phyloP scores from a whole-genome alignment of 2,113 vertebrate species.

The Scytalopus superciliaris region DNA sequence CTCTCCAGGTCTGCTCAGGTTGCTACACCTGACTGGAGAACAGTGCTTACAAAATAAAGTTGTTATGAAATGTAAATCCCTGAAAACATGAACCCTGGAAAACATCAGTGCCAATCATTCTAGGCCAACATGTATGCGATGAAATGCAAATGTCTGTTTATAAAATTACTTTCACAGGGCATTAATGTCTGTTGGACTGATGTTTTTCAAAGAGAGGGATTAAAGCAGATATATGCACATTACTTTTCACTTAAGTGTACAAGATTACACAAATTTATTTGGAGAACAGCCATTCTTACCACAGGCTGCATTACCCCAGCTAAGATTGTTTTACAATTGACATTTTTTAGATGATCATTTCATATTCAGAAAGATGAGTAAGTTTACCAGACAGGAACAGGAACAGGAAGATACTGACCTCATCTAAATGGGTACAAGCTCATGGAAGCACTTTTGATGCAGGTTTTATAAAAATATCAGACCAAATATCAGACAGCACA shows the following conservation, averaged over 20 bases:
- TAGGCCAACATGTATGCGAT: background rate
- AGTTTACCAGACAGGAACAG: background rate
- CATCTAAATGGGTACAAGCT: background rate
- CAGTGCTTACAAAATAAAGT: background rate
- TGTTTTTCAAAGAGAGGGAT: slow-evolving; percentile 26
- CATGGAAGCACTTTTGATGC: slow-evolving; percentile 17
- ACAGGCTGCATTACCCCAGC: background rate
- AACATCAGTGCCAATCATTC: background rate
- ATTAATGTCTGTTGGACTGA: background rate
- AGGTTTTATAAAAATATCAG: slow-evolving; percentile 34
- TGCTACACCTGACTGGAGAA: background rate
- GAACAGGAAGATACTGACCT: background rate
- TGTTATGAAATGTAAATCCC: background rate
- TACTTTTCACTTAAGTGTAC: slow-evolving; percentile 31
- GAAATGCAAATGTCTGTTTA: background rate
- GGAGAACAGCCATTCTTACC: background rate
- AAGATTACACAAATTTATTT: slow-evolving; percentile 25
- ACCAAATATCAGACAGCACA: background rate
- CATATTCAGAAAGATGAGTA: slow-evolving; percentile 9
- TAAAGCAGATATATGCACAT: background rate
- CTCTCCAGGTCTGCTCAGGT: background rate
- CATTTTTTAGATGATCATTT: slow-evolving; percentile 49
- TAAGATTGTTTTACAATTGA: slow-evolving; percentile 11
- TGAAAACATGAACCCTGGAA: background rate
- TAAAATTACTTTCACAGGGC: slow-evolving; percentile 30